These are phyloP conservation scores for Camelus dromedarius DNA, from an alignment of 2,113 vertebrate species.

Conservation along the genomic window DNA sequence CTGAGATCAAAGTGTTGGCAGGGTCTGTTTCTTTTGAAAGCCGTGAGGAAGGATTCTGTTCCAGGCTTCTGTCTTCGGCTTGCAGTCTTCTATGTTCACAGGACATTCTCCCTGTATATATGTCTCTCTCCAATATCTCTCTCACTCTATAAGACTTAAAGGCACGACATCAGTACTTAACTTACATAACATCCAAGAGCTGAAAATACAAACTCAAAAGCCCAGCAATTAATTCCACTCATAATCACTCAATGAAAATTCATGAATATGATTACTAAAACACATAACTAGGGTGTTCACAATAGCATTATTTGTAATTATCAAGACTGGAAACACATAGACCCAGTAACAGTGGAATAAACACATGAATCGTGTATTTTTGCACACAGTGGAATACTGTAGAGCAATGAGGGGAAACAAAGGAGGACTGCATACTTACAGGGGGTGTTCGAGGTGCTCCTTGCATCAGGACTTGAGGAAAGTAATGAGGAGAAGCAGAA, in stretches of 20 bases:
- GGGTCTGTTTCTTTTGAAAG: background rate
- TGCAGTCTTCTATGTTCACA: background rate
- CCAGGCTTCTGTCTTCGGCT: background rate
- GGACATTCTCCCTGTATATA: background rate
- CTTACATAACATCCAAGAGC: background rate
- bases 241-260: background rate
- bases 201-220: background rate
- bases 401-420: background rate
- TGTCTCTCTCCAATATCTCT: background rate
- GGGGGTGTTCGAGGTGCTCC: background rate
- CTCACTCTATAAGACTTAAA: background rate
- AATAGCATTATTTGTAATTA: background rate
- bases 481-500: background rate
- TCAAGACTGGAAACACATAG: background rate
- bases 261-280: background rate
- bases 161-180: background rate
- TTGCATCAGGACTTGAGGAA: background rate
- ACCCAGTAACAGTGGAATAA: background rate
- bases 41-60: background rate
- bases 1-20: background rate
- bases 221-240: background rate
- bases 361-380: background rate
- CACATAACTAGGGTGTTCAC: background rate
- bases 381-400: background rate
- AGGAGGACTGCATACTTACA: background rate